phyloP scores from a whole-genome alignment of 2,888 invertebrate species.

The Eristalinus aeneus region DNA sequence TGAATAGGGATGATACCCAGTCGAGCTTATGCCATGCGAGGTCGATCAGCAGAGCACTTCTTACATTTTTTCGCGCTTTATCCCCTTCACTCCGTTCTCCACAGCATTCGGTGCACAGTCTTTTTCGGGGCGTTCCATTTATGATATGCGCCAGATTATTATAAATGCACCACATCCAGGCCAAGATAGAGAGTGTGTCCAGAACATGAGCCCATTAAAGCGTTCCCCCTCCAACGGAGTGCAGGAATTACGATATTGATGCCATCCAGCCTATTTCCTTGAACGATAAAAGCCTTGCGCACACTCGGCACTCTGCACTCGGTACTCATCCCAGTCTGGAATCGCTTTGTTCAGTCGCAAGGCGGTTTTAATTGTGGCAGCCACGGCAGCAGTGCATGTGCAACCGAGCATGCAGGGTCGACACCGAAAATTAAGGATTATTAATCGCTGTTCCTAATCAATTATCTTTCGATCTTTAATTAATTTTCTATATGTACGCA shows the following conservation, averaged over 20 bases:
- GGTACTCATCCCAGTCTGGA: neutral
- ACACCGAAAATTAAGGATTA: slow-evolving; percentile 76
- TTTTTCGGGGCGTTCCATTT: slow-evolving; percentile 73
- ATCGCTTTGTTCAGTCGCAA: slow-evolving; percentile 18
- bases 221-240: slow-evolving; percentile 19
- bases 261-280: slow-evolving; percentile 70
- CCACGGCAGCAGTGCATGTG: slow-evolving; percentile 18
- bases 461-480: slow-evolving; percentile 81
- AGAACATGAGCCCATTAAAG: slow-evolving; percentile 53
- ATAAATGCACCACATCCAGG: slow-evolving; percentile 71
- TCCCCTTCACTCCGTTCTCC: neutral
- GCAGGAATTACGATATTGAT: slow-evolving; percentile 65
- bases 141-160: slow-evolving; percentile 75
- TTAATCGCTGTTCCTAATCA: slow-evolving; percentile 81
- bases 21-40: slow-evolving; percentile 43
- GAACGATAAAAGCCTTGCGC: slow-evolving; percentile 54
- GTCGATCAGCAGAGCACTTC: slow-evolving; percentile 4
- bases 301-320: too few relatives aligned
- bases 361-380: slow-evolving; percentile 59
- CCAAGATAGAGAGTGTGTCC: slow-evolving; percentile 42
- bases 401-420: slow-evolving; percentile 19
- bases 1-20: slow-evolving; percentile 66
- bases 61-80: slow-evolving; percentile 43
- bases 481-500: slow-evolving; percentile 79
- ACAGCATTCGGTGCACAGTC: neutral